These are phyloP conservation scores for Spongilla lacustris DNA, from an alignment of 37 sponge, comb jelly and placozoan species.

Conservation along the genomic window DNA sequence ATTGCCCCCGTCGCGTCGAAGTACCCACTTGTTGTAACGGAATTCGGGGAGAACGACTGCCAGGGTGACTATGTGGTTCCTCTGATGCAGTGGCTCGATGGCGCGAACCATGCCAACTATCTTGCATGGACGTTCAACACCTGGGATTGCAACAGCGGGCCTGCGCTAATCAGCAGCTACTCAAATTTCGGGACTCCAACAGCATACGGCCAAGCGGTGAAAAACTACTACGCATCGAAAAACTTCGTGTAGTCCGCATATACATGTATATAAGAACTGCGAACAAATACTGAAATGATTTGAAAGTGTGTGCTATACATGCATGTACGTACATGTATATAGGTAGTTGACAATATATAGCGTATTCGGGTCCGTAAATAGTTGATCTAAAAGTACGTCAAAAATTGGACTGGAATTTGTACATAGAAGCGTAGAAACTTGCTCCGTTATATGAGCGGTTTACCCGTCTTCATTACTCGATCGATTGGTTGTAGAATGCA, in stretches of 20 bases:
- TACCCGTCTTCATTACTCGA: too few relatives aligned
- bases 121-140: constrained; percentile 36
- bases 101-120: background rate
- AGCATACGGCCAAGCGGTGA: constrained; percentile 16
- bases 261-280: background rate
- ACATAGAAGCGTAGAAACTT: too few relatives aligned
- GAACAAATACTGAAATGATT: too few relatives aligned
- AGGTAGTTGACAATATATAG: too few relatives aligned
- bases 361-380: too few relatives aligned
- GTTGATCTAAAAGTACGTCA: too few relatives aligned
- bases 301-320: too few relatives aligned
- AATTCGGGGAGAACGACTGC: constrained; percentile 36
- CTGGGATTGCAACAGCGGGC: constrained; percentile 37
- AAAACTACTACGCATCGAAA: constrained; percentile 17
- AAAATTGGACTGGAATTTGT: too few relatives aligned
- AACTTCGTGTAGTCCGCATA: background rate
- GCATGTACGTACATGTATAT: too few relatives aligned
- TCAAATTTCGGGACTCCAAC: constrained; percentile 6
- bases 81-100: constrained; percentile 32
- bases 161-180: constrained; percentile 21
- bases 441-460: too few relatives aligned
- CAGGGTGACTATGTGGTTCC: background rate
- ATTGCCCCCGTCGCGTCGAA: background rate
- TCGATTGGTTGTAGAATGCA: too few relatives aligned
- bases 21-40: constrained; percentile 14